Base-by-base conservation (phyloP, 2,797 vertebrate species). In the Mus spretus region DNA sequence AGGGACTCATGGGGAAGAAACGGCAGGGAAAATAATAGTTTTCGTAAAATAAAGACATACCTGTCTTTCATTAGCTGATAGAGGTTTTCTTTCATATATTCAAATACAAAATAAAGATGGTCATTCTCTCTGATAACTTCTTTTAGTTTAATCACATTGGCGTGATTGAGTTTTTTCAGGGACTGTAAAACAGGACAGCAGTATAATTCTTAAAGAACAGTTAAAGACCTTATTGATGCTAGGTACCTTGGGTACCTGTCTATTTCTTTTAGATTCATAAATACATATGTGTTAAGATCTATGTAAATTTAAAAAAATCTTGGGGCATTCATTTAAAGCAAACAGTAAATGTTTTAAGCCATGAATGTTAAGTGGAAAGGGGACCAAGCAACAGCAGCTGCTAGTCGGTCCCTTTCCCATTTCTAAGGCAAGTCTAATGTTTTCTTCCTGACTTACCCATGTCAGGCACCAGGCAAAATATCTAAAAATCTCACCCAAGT, bases 1-100 rank as follows among this genome's bases (percentile, higher is more conserved):
- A 50, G 67, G 50, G 59, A 95, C 31, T 81, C 3, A 88, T 40
- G 53, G 44, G 40, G 93, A 87, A 26, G 34, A 82, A 93, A 84
- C 8, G 91, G 24, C n/a, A 94, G 59, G 34, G 44, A 20, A 79
- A 88, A 91, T 31, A 84, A 84, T 0, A 57, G 37, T 85, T 81
- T 74, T 75, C n/a, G 34, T 77, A 55, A 59, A 93, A 97, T 87
- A 70, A 50, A 96, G 78, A 95, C 98, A 95, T 99, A 99, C 99
- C 99, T 99, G 98, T 99, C 99, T 98, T 99, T 99, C 99, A 99
- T 99, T 85, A 99, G 99, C 97, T 99, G 99, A 98, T 99, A 99
- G 78, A 99, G 99, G 95, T 99, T 99, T 98, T 99, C 99, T 98
- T 99, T 99, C 99, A 99, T 99, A 97, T 99, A 99, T 97, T 99